These are phyloP conservation scores for Cinclus cinclus DNA, from an alignment of 2,113 vertebrate genomes.

Conservation along the genomic window DNA sequence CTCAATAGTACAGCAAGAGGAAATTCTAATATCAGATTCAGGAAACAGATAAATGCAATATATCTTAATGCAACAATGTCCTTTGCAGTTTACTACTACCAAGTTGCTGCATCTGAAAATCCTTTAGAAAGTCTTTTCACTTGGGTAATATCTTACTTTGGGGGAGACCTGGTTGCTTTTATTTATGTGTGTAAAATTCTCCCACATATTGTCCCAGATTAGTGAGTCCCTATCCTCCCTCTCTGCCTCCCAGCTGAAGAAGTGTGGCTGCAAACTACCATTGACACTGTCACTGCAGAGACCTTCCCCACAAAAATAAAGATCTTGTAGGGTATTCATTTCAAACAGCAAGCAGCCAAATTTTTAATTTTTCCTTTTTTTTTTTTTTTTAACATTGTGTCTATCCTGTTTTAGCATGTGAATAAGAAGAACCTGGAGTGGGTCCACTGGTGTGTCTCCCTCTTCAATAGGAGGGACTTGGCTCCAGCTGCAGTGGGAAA, in stretches of 20 bases:
- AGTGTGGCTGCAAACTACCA: background rate
- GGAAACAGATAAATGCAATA: background rate
- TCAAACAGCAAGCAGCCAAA: background rate
- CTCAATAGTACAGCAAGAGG: background rate
- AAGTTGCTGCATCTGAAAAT: background rate
- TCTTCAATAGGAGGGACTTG: background rate
- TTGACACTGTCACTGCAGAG: background rate
- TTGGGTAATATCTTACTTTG: background rate
- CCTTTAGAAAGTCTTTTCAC: background rate
- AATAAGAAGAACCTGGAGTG: background rate
- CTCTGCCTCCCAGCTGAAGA: background rate
- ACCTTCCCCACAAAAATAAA: background rate
- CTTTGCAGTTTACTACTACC: background rate
- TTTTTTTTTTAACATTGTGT: background rate
- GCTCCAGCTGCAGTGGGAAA: background rate
- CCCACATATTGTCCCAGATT: constrained; percentile 56
- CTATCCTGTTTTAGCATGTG: background rate
- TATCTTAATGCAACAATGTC: background rate
- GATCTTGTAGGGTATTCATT: background rate
- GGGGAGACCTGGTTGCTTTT: constrained; percentile 32
- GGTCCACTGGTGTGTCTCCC: background rate
- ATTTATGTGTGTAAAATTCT: constrained; percentile 66
- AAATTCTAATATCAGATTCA: background rate
- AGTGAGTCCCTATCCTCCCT: background rate
- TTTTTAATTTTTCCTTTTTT: background rate